Evolutionary conservation across 2,797 vertebrate species (phyloP).

Genomic region (Hipposideros larvatus): DNA sequence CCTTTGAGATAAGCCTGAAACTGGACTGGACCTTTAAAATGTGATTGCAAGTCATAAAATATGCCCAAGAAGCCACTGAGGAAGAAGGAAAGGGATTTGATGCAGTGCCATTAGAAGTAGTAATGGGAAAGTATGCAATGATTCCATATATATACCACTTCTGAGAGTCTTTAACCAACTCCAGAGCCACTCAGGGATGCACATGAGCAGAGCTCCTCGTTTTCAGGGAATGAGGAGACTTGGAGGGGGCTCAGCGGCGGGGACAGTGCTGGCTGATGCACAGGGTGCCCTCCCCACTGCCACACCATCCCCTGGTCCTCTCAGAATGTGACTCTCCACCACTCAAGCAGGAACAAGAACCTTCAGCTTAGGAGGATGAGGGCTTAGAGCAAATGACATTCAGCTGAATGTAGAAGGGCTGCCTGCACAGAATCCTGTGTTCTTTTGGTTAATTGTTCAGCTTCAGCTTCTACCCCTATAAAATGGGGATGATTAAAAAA

Average conservation of each 20-base stretch:
- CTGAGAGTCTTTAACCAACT: neutral
- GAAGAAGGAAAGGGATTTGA: neutral
- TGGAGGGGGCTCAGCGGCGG: neutral
- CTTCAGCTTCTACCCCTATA: neutral
- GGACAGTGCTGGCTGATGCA: neutral
- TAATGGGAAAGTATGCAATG: neutral
- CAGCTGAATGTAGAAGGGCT: neutral
- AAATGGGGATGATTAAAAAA: neutral
- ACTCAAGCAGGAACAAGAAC: neutral
- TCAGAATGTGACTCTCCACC: neutral
- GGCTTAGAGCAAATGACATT: neutral
- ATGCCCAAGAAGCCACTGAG: neutral
- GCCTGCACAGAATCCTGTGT: neutral
- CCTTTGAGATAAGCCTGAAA: neutral
- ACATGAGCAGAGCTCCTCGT: neutral
- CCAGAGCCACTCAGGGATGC: too few species aligned
- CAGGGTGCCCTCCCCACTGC: neutral
- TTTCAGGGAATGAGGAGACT: neutral
- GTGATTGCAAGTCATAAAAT: neutral
- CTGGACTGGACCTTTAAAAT: neutral
- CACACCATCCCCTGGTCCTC: neutral
- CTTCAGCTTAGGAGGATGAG: neutral
- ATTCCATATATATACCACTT: neutral
- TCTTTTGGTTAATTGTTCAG: neutral
- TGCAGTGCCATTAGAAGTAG: neutral